A percentile compares a stretch with the other conserved stretches of the same genome.
Evolutionary conservation across 1,140 invertebrate species (phyloP).

Genomic region (Nixonia krombeini): DNA sequence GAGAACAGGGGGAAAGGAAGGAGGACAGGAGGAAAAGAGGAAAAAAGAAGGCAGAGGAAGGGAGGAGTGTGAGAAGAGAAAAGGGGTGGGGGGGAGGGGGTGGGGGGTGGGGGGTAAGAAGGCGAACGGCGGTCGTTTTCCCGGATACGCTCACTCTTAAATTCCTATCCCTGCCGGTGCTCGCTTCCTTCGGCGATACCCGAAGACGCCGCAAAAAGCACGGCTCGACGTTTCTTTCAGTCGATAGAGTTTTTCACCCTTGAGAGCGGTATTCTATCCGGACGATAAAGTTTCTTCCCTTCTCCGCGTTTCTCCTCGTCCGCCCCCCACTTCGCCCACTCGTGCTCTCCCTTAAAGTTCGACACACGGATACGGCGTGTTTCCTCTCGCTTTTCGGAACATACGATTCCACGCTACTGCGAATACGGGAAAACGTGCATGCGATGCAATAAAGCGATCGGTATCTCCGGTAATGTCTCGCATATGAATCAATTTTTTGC

Average conservation of each 20-base stretch:
- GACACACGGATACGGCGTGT: not conserved
- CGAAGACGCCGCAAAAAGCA: slow-evolving; percentile 15
- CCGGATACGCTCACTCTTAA: slow-evolving; percentile 19
- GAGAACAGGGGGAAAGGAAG: no score
- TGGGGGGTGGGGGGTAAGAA: no score
- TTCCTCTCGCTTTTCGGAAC: not conserved
- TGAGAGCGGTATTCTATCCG: slow-evolving; percentile 7
- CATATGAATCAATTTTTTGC: no score
- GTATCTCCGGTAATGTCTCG: not conserved
- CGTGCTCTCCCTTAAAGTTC: no score
- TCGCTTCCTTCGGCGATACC: slow-evolving; percentile 18
- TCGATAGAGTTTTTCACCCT: slow-evolving; percentile 23
- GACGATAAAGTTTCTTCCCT: slow-evolving; percentile 28
- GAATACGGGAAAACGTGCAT: not conserved
- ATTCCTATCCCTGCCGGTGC: slow-evolving; percentile 9
- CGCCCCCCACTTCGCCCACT: not conserved
- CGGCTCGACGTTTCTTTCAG: slow-evolving; percentile 20
- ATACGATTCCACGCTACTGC: not conserved
- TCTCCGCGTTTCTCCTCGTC: not conserved
- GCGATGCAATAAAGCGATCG: not conserved
- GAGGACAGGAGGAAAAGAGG: no score
- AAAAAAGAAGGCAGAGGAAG: no score
- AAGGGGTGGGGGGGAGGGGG: no score
- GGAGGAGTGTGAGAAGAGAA: no score
- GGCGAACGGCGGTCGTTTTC: slow-evolving; percentile 22